Percentiles rank a stretch among this genome's conserved stretches.
phyloP scores from a whole-genome alignment of 2,888 invertebrate species.

The Alviniconcha strummeri region DNA sequence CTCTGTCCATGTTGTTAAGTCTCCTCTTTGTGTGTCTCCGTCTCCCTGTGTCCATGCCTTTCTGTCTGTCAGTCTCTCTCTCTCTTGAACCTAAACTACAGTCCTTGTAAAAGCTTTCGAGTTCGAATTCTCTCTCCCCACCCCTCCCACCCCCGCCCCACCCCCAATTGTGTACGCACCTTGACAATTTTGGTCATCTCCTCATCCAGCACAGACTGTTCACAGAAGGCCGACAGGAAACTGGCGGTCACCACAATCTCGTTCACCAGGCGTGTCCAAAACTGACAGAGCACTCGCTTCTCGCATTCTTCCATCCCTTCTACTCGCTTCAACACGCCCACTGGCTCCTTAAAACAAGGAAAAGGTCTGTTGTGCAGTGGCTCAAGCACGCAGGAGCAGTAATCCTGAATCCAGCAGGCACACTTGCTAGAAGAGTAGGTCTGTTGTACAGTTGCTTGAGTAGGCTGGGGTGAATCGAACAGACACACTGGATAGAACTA shows the following conservation, averaged over 20 bases:
- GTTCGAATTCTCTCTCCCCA: no score
- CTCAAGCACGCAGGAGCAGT: no score
- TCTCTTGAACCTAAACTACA: background rate
- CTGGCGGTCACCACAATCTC: conserved; percentile 43
- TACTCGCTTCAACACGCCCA: background rate
- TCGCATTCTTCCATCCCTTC: conserved; percentile 38
- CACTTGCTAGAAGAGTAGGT: no score
- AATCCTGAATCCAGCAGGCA: no score
- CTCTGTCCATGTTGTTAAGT: no score
- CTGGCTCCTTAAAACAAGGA: background rate
- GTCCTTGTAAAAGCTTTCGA: no score
- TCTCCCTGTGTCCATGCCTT: background rate
- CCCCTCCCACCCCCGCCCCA: no score
- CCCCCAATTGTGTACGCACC: conserved; percentile 20
- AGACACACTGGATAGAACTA: no score
- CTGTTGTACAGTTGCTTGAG: no score
- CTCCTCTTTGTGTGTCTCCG: no score
- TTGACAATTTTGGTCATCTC: conserved; percentile 38
- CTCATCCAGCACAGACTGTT: conserved; percentile 38
- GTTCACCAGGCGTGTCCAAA: conserved; percentile 37
- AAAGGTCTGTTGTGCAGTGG: no score
- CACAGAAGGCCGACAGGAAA: conserved; percentile 43
- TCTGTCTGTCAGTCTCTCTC: background rate
- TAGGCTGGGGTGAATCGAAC: no score
- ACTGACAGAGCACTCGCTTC: conserved; percentile 38